These are phyloP conservation scores for Ormia ochracea DNA, from an alignment of 2,888 invertebrate genomes.

Conservation along the genomic window DNA sequence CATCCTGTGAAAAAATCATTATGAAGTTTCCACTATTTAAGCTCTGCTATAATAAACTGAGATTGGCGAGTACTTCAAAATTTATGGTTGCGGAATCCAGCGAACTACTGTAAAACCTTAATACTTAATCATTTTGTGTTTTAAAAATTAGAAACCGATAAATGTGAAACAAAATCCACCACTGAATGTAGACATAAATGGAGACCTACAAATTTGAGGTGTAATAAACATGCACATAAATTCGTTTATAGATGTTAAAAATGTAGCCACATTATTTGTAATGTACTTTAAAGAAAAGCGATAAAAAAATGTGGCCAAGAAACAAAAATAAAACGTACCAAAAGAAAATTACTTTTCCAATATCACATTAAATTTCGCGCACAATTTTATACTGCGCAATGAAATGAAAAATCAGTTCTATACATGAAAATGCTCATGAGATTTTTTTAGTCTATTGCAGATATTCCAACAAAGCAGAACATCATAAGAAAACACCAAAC, in stretches of 20 bases:
- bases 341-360: constrained; percentile 41
- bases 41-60: no score
- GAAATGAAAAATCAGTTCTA: constrained; percentile 26
- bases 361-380: constrained; percentile 50
- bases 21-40: no score
- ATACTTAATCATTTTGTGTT: no score
- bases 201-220: no score
- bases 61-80: no score
- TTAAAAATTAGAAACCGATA: no score
- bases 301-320: no score
- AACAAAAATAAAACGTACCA: not conserved
- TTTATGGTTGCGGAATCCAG: no score
- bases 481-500: constrained; percentile 21
- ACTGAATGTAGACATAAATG: not conserved
- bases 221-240: no score
- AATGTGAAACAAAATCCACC: not conserved
- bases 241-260: not conserved
- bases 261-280: not conserved
- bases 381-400: constrained; percentile 52
- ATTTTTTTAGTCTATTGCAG: constrained; percentile 51
- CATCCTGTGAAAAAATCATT: no score
- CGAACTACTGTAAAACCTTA: no score
- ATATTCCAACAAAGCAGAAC: constrained; percentile 55
- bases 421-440: constrained; percentile 39
- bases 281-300: no score